Base-by-base conservation (phyloP, 1,140 invertebrate genomes). In the Colletes latitarsis region DNA sequence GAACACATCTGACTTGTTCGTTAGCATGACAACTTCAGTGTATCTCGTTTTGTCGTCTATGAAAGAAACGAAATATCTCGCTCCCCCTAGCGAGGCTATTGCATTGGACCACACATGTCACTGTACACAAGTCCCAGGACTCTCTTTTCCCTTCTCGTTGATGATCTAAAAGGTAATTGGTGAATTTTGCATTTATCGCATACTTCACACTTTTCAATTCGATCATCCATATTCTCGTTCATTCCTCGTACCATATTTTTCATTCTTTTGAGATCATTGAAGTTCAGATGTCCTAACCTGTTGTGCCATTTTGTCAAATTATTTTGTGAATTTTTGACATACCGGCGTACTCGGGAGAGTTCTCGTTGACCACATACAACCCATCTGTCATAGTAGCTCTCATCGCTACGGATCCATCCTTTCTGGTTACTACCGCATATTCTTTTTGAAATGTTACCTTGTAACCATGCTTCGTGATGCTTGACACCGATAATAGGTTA, bases 311-410 rank as follows among this genome's bases (percentile, higher is more conserved):
- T 88, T 6, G 77, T 69, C 73, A 89, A 53, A 53, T 53, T 53
- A 12, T 14, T 53, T 53, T 53, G 52, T 14, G 12, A 30, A 30
- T 30, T 14, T 53, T 53, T 53, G 52, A 53, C 9, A 53, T 53
- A 55, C 30, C 30, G 0, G 30, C 30, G 2, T 30, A 30, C 30
- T 30, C 30, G 30, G 30, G 1, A 30, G 30, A 30, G 2, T 85
- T 89, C 87, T 89, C 19, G 39, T 87, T 82, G 81, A 87, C 75
- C 82, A 88, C 78, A 21, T 86, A 55, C 14, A 19, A 39, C 53
- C 68, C 53, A 41, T 70, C 8, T 70, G 6, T 14, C 39, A 39
- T 58, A 0, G 52, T 53, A 8, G 52, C 52, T 4, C 10, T 53
- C 52, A 53, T 53, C 0, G 68, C 68, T 39, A 70, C 8, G 4